phyloP scores from a whole-genome alignment of 2,888 invertebrate genomes.

The Hyles lineata region DNA sequence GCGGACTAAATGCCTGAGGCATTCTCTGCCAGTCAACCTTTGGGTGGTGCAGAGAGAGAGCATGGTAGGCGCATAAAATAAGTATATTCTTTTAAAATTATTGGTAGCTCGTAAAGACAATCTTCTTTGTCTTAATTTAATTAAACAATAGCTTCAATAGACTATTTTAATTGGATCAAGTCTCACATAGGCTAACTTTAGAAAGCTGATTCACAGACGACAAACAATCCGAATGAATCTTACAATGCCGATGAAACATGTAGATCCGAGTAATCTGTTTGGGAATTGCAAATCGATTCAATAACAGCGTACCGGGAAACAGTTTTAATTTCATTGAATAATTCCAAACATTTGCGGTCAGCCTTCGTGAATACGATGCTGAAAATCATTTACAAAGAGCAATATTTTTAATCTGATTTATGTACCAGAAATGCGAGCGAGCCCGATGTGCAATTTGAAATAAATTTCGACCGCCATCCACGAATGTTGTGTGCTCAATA shows the following conservation, averaged over 20 bases:
- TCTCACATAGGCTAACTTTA: too few relatives aligned
- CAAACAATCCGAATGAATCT: background rate
- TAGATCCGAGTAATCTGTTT: background rate
- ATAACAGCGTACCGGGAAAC: background rate
- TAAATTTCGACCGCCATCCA: constrained; percentile 1
- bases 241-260: background rate
- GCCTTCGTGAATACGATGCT: constrained; percentile 5
- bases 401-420: constrained; percentile 31
- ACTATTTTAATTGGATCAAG: too few relatives aligned
- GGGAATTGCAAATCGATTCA: constrained; percentile 2
- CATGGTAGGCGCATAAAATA: too few relatives aligned
- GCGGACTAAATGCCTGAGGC: too few relatives aligned
- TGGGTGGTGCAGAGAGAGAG: too few relatives aligned
- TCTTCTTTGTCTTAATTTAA: too few relatives aligned
- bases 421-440: constrained; percentile 15
- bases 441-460: constrained; percentile 20
- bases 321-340: constrained; percentile 17
- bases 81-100: too few relatives aligned
- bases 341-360: constrained; percentile 23
- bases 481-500: background rate
- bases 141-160: too few relatives aligned
- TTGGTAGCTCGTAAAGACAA: too few relatives aligned
- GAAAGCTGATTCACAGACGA: background rate
- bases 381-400: constrained; percentile 27
- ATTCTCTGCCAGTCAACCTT: too few relatives aligned